Evolutionary conservation across 2,888 invertebrate genomes (phyloP).

Genomic region (Trissonchulus sp.): DNA sequence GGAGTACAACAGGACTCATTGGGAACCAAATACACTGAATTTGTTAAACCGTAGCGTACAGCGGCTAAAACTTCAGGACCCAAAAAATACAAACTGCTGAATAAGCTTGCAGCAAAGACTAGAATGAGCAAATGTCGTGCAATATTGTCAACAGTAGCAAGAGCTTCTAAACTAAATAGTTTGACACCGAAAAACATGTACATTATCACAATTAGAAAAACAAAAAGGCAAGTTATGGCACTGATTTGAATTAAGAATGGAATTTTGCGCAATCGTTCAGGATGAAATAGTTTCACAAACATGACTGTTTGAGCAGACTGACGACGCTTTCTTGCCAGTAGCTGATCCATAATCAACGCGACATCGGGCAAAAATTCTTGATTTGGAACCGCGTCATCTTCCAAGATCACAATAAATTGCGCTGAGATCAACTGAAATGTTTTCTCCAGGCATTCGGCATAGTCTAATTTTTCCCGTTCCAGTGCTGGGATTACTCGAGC

Average conservation of each 20-base stretch:
- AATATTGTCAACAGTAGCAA: neutral
- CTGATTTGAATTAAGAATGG: slow-evolving; percentile 37
- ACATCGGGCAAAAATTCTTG: slow-evolving; percentile 34
- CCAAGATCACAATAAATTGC: slow-evolving; percentile 37
- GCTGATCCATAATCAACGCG: slow-evolving; percentile 33
- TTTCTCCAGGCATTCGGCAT: slow-evolving; percentile 38
- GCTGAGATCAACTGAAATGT: neutral
- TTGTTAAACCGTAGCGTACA: slow-evolving; percentile 37
- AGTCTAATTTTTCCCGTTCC: slow-evolving; percentile 38
- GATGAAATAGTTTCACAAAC: slow-evolving; percentile 42
- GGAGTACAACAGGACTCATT: slow-evolving; percentile 44
- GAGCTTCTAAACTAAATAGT: no score
- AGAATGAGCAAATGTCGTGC: no score
- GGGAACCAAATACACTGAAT: slow-evolving; percentile 39
- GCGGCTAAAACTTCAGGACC: slow-evolving; percentile 36
- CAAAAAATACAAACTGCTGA: neutral
- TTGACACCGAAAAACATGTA: neutral
- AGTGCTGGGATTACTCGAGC: no score
- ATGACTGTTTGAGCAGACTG: slow-evolving; percentile 34
- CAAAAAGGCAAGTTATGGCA: neutral
- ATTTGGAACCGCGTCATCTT: slow-evolving; percentile 40
- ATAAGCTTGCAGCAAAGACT: neutral
- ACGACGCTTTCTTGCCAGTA: slow-evolving; percentile 25
- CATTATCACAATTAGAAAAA: no score
- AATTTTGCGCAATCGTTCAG: slow-evolving; percentile 38